Percentiles rank a stretch among this genome's conserved stretches.
Conservation (phyloP, 1,140 invertebrate species). For the honey bee (Apis mellifera) region Amel_HAv3.1 CM009946.2:4632501-4633000, state of each 20-base stretch:
- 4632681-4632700: no score
- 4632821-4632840: no score
- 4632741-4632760: neutral
- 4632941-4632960: neutral
- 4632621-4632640: neutral
- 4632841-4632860: neutral
- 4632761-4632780: neutral
- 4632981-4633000: neutral
- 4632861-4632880: neutral
- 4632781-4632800: no score
- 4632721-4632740: no score
- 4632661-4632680: neutral
- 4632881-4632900: neutral
- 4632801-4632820: neutral
- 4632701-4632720: no score
- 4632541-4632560: neutral
- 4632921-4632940: slow-evolving; percentile 16
- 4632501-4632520: neutral
- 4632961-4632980: no score
- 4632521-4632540: no score
- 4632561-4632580: neutral
- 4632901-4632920: neutral
- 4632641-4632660: neutral
- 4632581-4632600: neutral
- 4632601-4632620: slow-evolving; percentile 11